These are phyloP conservation scores for Tipula confusa DNA, from an alignment of 2,888 invertebrate species.

Conservation along the genomic window DNA sequence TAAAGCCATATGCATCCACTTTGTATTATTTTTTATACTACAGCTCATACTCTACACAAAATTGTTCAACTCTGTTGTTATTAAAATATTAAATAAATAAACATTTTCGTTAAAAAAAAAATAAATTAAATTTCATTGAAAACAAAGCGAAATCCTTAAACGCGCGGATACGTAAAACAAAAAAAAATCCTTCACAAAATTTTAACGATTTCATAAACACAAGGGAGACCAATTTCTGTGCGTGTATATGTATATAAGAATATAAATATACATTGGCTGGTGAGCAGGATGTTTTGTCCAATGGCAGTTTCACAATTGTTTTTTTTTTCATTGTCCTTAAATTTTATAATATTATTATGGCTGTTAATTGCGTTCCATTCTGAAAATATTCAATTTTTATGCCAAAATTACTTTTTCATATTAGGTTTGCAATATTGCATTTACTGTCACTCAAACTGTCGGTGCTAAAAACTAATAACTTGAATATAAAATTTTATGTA, in stretches of 20 bases:
- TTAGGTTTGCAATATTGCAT: too few species aligned
- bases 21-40: background rate
- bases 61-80: background rate
- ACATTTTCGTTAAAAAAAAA: background rate
- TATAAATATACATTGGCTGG: background rate
- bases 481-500: too few species aligned
- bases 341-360: too few species aligned
- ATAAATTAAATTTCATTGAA: conserved; percentile 12
- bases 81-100: background rate
- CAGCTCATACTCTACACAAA: background rate
- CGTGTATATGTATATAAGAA: background rate
- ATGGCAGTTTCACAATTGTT: too few species aligned
- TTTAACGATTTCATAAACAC: background rate
- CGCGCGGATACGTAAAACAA: background rate
- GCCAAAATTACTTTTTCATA: too few species aligned
- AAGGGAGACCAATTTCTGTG: background rate
- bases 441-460: too few species aligned
- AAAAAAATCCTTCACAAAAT: background rate
- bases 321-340: too few species aligned
- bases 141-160: conserved; percentile 20
- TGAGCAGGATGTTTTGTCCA: background rate
- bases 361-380: too few species aligned
- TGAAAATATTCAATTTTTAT: too few species aligned
- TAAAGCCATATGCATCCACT: conserved; percentile 16
- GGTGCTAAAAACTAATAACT: too few species aligned